These are phyloP conservation scores for Chionoecetes opilio DNA, from an alignment of 1,140 invertebrate species.

Conservation along the genomic window DNA sequence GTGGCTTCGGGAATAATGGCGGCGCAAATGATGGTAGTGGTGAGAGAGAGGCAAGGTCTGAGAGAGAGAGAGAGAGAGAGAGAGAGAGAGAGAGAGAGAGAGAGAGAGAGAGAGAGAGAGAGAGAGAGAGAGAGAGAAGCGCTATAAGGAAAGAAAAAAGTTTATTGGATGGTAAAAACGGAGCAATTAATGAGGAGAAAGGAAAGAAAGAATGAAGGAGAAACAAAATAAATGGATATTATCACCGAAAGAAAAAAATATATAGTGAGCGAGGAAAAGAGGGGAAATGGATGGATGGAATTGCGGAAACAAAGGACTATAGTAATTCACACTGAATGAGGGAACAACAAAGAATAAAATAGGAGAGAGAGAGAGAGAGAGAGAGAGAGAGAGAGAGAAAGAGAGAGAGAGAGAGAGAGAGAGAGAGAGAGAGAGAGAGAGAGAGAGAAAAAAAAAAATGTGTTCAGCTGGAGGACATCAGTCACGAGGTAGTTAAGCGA, in stretches of 20 bases:
- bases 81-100: not conserved
- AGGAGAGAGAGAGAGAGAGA: not conserved
- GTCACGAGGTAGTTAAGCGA: constrained; percentile 53
- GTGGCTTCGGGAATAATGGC: not conserved
- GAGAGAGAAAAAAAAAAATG: constrained; percentile 35
- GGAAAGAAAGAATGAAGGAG: too few relatives aligned
- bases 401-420: constrained; percentile 48
- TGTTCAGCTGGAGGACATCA: constrained; percentile 65
- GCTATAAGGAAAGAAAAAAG: too few relatives aligned
- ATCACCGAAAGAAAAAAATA: too few relatives aligned
- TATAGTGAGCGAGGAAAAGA: too few relatives aligned
- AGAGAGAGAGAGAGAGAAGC: not conserved
- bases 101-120: not conserved
- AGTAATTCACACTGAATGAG: too few relatives aligned
- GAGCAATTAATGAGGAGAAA: too few relatives aligned
- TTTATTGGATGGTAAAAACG: too few relatives aligned
- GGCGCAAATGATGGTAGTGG: not conserved
- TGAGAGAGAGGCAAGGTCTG: not conserved
- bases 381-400: not conserved
- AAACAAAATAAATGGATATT: too few relatives aligned
- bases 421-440: constrained; percentile 12
- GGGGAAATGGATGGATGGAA: too few relatives aligned
- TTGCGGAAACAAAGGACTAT: too few relatives aligned
- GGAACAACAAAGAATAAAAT: too few relatives aligned
- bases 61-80: constrained; percentile 31